Conservation (phyloP, 2,888 invertebrate species). For the Heterodera filipjevi region DNA sequence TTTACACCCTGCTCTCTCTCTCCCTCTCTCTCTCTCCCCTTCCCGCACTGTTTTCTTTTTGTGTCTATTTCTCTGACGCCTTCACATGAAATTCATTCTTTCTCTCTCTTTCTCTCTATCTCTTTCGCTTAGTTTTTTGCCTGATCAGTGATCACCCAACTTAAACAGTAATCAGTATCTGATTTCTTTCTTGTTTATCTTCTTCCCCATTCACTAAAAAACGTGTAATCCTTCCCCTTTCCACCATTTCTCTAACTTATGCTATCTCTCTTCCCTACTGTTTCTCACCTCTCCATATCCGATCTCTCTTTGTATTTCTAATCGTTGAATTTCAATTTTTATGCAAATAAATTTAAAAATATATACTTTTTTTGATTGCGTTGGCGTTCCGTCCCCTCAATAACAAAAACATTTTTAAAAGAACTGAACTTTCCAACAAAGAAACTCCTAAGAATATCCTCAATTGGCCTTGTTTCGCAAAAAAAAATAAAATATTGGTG, state of each 20-base stretch:
- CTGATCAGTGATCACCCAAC: not conserved
- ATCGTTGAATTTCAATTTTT: not conserved
- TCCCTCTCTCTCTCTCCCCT: not conserved
- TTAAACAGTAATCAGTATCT: conserved; percentile 4
- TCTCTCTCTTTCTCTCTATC: not conserved
- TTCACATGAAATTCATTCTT: not conserved
- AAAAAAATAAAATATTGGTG: no score
- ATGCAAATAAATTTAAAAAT: not conserved
- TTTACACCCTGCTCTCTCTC: not conserved
- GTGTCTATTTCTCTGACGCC: not conserved
- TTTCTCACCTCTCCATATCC: not conserved
- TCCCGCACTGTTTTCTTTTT: not conserved
- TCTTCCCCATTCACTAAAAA: not conserved
- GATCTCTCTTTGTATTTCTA: not conserved
- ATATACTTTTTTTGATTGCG: not conserved
- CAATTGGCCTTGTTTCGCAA: no score
- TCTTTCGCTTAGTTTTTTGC: not conserved
- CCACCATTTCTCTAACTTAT: not conserved
- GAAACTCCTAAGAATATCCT: no score
- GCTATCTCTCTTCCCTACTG: not conserved
- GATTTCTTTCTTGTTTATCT: not conserved
- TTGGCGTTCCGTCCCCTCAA: no score
- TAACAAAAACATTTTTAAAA: not conserved
- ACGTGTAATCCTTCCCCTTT: not conserved
- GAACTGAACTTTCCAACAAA: not conserved